Conservation (phyloP, 2,797 vertebrate species). For the Acomys russatus region DNA sequence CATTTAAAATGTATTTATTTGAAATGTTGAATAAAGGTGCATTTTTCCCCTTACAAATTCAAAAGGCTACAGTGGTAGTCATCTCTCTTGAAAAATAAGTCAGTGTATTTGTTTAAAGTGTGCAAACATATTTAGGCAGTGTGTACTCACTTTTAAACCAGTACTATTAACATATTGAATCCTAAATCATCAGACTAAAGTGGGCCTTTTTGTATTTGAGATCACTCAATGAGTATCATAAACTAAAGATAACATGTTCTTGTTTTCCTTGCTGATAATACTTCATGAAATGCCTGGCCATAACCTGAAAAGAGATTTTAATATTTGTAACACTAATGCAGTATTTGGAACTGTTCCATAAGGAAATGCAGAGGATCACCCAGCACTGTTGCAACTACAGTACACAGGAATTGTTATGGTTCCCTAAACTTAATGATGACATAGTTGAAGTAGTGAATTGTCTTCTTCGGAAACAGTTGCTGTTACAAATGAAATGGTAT, state of each 20-base stretch:
- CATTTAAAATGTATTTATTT: constrained; percentile 14
- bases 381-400: constrained; percentile 97
- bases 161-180: neutral
- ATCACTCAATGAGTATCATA: constrained; percentile 19
- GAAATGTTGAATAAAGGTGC: constrained; percentile 21
- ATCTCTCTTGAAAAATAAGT: constrained; percentile 42
- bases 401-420: constrained; percentile 97
- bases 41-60: constrained; percentile 40
- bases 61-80: constrained; percentile 50
- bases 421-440: constrained; percentile 98
- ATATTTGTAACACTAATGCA: neutral
- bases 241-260: constrained; percentile 29
- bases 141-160: neutral
- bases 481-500: constrained; percentile 99
- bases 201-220: neutral
- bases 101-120: neutral
- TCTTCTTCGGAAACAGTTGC: constrained; percentile 96
- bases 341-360: constrained; percentile 94
- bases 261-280: constrained; percentile 58
- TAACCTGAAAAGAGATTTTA: constrained; percentile 60
- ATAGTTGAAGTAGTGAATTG: constrained; percentile 99
- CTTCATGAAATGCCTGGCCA: neutral
- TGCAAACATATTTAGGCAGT: constrained; percentile 1
- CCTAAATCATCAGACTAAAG: neutral
- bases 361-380: constrained; percentile 99